A percentile compares a stretch with the other conserved stretches of the same genome.
Evolutionary conservation across 37 sponge, comb jelly and placozoan species (phyloP).

Genomic region (Mnemiopsis leidyi): DNA sequence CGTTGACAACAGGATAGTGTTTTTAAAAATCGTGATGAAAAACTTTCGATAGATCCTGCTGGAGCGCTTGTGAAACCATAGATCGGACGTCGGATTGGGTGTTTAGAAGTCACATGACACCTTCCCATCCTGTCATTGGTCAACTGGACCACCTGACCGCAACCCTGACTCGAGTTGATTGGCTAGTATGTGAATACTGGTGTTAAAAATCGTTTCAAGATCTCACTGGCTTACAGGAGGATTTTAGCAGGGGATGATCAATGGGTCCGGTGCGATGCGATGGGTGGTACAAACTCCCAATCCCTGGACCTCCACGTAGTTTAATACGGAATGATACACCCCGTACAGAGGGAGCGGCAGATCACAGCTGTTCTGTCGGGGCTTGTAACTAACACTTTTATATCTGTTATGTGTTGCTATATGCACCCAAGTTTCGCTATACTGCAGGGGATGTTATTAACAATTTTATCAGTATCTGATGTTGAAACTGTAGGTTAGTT

Average conservation of each 20-base stretch:
- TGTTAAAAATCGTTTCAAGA: slow-evolving; percentile 49
- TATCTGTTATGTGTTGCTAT: no score
- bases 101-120: not conserved
- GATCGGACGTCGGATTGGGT: slow-evolving; percentile 9
- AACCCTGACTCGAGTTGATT: not conserved
- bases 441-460: not conserved
- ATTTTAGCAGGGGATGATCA: not conserved
- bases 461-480: not conserved
- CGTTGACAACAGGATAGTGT: slow-evolving; percentile 3
- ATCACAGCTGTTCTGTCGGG: not conserved
- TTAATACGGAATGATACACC: not conserved
- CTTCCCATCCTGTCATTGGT: not conserved
- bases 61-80: slow-evolving; percentile 53
- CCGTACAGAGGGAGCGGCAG: not conserved
- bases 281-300: not conserved
- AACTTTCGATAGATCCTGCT: slow-evolving; percentile 59
- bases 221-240: not conserved
- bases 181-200: slow-evolving; percentile 23
- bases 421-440: not conserved
- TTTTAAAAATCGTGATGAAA: slow-evolving; percentile 64
- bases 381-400: not conserved
- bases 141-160: not conserved
- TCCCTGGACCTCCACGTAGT: not conserved
- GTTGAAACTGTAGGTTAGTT: not conserved
- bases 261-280: not conserved